phyloP scores from a whole-genome alignment of 2,113 vertebrate species.

The Tragulus kanchil region DNA sequence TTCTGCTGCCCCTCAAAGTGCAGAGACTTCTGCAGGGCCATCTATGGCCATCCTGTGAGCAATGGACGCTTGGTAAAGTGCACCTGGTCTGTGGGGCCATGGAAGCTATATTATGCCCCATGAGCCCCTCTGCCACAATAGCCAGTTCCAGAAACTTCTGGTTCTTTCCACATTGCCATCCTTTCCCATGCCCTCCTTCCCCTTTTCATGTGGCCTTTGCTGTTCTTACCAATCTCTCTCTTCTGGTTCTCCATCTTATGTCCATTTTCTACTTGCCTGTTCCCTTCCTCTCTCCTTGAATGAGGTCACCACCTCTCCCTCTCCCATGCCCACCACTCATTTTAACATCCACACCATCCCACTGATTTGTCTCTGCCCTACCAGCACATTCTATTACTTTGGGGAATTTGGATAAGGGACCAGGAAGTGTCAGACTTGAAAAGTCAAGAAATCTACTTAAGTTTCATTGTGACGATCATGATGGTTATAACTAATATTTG shows the following conservation, averaged over 20 bases:
- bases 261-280: not conserved
- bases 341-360: not conserved
- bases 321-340: too few species aligned
- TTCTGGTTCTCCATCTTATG: not conserved
- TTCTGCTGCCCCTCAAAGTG: not conserved
- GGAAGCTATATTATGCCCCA: not conserved
- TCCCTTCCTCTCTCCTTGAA: not conserved
- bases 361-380: not conserved
- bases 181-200: not conserved
- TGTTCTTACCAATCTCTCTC: not conserved
- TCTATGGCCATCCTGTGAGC: not conserved
- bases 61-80: rapidly evolving
- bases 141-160: not conserved
- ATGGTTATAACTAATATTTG: not conserved
- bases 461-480: not conserved
- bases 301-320: not conserved
- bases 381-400: not conserved
- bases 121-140: not conserved
- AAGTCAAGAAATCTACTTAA: not conserved
- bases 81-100: not conserved
- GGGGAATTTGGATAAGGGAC: not conserved
- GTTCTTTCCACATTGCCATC: not conserved
- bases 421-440: not conserved
- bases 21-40: not conserved
- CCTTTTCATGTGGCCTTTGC: not conserved